Conservation (phyloP, 2,888 invertebrate genomes). For the Galeopsomyia nigrocyanea region DNA sequence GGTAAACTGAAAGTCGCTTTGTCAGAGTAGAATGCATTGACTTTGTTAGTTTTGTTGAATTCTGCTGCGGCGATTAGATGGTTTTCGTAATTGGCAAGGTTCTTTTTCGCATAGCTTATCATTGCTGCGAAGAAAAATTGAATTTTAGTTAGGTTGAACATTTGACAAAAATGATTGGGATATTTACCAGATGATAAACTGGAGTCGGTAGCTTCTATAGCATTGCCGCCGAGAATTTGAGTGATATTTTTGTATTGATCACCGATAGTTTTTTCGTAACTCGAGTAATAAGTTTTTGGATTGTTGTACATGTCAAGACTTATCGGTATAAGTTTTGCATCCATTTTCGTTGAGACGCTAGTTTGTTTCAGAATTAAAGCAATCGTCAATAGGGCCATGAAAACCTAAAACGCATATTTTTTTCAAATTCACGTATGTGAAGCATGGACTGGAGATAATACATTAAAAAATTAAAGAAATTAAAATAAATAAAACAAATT, state of each 20-base stretch:
- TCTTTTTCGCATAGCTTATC: conserved; percentile 61
- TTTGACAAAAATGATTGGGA: too few relatives aligned
- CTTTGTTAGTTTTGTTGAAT: conserved; percentile 61
- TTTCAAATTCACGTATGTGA: too few relatives aligned
- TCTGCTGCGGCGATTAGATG: conserved; percentile 71
- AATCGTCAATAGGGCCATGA: conserved; percentile 14
- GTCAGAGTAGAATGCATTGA: conserved; percentile 70
- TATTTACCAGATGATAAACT: conserved; percentile 51
- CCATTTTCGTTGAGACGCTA: neutral
- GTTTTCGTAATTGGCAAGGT: conserved; percentile 69
- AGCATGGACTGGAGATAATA: too few relatives aligned
- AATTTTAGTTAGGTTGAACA: neutral
- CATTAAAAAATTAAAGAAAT: too few relatives aligned
- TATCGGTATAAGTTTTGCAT: conserved; percentile 54
- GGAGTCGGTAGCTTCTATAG: conserved; percentile 38
- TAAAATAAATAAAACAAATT: neutral
- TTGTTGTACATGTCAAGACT: conserved; percentile 59
- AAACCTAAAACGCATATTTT: conserved; percentile 10
- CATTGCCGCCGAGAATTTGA: conserved; percentile 50
- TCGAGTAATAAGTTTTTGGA: conserved; percentile 59
- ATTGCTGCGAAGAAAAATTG: conserved; percentile 65
- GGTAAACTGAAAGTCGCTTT: conserved; percentile 72
- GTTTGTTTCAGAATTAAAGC: conserved; percentile 28
- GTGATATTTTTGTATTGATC: conserved; percentile 51
- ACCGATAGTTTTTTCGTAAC: conserved; percentile 48